Percentiles rank a stretch among this genome's conserved stretches.
phyloP scores from a whole-genome alignment of 2,888 invertebrate species.

The Diploptera punctata region DNA sequence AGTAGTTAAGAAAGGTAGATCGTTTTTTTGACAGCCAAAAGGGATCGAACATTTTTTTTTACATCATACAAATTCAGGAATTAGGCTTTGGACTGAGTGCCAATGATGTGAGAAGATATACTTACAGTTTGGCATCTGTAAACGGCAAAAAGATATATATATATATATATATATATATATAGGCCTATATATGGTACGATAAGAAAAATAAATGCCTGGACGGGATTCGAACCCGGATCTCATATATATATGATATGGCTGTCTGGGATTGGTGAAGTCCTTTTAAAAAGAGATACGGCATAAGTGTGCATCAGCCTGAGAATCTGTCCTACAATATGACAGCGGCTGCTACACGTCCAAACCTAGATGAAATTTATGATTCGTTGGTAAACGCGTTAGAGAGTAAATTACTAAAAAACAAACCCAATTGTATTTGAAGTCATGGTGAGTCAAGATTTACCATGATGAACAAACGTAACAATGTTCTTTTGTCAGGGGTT shows the following conservation, averaged over 20 bases:
- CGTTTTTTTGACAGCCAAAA: not conserved
- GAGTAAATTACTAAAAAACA: not conserved
- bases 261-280: conserved; percentile 6
- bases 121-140: no score
- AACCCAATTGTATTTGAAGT: not conserved
- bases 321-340: conserved; percentile 15
- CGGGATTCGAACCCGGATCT: no score
- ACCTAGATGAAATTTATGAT: not conserved
- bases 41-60: not conserved
- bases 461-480: not conserved
- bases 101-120: no score
- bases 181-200: not conserved
- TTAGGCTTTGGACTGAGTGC: not conserved
- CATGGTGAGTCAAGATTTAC: not conserved
- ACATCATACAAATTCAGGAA: not conserved
- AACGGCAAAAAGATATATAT: no score
- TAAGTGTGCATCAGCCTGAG: conserved; percentile 1
- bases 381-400: not conserved
- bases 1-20: not conserved
- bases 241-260: no score
- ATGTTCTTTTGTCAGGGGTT: not conserved
- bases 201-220: no score
- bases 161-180: no score
- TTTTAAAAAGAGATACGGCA: not conserved
- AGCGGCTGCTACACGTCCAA: not conserved